A percentile compares a stretch with the other conserved stretches of the same genome.
These are phyloP conservation scores for Megaleporinus macrocephalus DNA, from an alignment of 2,113 vertebrate genomes.

Conservation along the genomic window DNA sequence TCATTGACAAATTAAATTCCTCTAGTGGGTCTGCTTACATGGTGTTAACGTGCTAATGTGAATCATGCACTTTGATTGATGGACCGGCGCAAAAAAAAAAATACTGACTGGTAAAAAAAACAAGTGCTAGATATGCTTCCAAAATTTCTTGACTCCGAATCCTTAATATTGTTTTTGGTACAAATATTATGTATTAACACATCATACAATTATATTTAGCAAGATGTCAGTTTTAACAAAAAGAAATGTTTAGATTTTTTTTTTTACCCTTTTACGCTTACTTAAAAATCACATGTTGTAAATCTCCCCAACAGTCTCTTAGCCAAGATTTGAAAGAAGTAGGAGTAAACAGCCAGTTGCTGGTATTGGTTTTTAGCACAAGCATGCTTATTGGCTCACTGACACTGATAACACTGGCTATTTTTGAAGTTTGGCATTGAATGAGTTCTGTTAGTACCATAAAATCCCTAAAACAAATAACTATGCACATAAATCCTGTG, in stretches of 20 bases:
- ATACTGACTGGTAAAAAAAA: neutral
- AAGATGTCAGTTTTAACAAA: too few species aligned
- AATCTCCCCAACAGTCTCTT: too few species aligned
- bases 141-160: neutral
- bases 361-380: neutral
- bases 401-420: neutral
- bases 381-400: neutral
- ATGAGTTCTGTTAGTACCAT: too few species aligned
- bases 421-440: too few species aligned
- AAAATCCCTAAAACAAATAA: too few species aligned
- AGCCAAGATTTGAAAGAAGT: too few species aligned
- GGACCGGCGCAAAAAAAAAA: conserved; percentile 1
- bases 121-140: neutral
- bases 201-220: too few species aligned
- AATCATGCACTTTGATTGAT: neutral
- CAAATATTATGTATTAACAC: too few species aligned
- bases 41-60: conserved; percentile 1
- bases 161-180: neutral
- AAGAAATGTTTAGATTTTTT: too few species aligned
- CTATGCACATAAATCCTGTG: neutral
- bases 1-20: conserved; percentile 15
- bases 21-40: neutral
- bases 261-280: too few species aligned
- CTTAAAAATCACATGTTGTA: too few species aligned
- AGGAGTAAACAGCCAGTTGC: too few species aligned